phyloP scores from a whole-genome alignment of 2,797 vertebrate genomes.

The Microtus obscurus region DNA sequence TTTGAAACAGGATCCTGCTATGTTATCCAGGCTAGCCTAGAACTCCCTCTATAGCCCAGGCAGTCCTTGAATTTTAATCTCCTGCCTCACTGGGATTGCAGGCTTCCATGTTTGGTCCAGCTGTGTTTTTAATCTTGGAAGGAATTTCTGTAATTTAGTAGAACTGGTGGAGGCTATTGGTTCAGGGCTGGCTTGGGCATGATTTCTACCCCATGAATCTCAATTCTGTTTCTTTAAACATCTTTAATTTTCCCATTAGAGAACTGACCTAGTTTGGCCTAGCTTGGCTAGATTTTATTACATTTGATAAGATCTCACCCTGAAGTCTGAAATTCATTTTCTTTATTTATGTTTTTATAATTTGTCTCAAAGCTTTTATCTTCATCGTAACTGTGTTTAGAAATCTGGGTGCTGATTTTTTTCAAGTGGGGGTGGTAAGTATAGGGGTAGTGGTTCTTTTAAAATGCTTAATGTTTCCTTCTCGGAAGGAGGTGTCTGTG shows the following conservation, averaged over 20 bases:
- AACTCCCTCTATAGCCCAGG: not conserved
- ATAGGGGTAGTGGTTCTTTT: not conserved
- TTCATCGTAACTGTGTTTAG: constrained; percentile 63
- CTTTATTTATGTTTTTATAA: constrained; percentile 70
- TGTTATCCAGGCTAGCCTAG: no score
- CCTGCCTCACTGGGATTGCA: not conserved
- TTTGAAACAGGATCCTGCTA: not conserved
- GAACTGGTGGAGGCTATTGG: constrained; percentile 51
- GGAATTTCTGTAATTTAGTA: constrained; percentile 65
- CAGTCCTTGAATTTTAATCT: not conserved
- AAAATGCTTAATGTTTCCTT: constrained; percentile 49
- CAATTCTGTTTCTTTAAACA: constrained; percentile 60
- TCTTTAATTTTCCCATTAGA: constrained; percentile 72
- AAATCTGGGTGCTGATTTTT: constrained; percentile 59
- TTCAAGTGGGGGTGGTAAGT: constrained; percentile 23
- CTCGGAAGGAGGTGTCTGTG: constrained; percentile 8
- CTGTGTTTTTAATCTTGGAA: constrained; percentile 40
- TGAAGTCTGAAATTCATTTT: constrained; percentile 56
- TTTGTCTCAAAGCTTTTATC: constrained; percentile 62
- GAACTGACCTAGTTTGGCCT: constrained; percentile 55
- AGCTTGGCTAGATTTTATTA: constrained; percentile 66
- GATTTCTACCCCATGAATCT: constrained; percentile 56
- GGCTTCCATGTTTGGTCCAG: not conserved
- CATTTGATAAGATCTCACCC: constrained; percentile 62
- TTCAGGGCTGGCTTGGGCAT: constrained; percentile 44